Evolutionary conservation across 2,888 invertebrate genomes (phyloP).

Genomic region (Hydriomena furcata): DNA sequence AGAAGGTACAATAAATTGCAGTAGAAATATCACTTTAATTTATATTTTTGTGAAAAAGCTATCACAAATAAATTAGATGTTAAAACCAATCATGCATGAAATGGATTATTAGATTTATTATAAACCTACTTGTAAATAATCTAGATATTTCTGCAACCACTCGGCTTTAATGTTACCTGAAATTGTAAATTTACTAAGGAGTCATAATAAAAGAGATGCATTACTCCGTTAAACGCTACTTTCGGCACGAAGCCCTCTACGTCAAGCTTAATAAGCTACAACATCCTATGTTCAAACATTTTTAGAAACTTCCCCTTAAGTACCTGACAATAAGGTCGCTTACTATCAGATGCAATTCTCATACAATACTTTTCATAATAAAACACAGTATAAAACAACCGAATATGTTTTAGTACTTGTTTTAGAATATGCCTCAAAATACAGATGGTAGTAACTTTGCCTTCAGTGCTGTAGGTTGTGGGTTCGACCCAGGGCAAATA

Average conservation of each 20-base stretch:
- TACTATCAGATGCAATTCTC: neutral
- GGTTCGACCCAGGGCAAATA: too few relatives aligned
- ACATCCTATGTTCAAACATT: conserved; percentile 48
- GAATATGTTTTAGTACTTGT: neutral
- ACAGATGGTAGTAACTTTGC: too few relatives aligned
- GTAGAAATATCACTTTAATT: too few relatives aligned
- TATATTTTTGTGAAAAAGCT: too few relatives aligned
- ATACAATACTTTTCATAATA: too few relatives aligned
- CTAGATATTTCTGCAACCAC: neutral
- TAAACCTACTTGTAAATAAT: neutral
- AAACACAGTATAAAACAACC: too few relatives aligned
- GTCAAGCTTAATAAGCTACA: conserved; percentile 63
- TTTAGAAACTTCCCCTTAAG: conserved; percentile 20
- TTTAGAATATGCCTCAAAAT: neutral
- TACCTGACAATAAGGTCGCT: neutral
- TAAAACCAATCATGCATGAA: too few relatives aligned
- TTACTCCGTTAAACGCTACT: conserved; percentile 75
- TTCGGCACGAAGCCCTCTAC: conserved; percentile 77
- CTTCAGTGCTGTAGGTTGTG: too few relatives aligned
- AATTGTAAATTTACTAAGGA: conserved; percentile 45
- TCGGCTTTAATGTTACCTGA: conserved; percentile 32
- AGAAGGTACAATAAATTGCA: too few relatives aligned
- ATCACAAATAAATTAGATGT: too few relatives aligned
- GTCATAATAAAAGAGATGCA: conserved; percentile 70
- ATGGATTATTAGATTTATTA: too few relatives aligned